A percentile compares a stretch with the other conserved stretches of the same genome.
Evolutionary conservation across 1,140 invertebrate species (phyloP).

Genomic region (Papilio dardanus): DNA sequence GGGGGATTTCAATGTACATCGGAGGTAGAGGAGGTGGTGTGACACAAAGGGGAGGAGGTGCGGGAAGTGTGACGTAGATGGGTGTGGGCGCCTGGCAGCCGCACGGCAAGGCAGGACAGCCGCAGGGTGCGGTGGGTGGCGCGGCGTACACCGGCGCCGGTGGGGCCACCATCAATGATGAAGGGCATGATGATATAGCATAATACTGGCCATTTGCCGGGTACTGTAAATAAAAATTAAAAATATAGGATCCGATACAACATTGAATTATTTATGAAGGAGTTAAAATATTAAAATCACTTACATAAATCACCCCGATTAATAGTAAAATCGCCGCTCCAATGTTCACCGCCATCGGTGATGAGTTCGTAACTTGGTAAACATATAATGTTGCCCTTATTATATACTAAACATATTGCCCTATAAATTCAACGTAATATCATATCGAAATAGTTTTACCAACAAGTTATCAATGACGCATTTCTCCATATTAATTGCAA

Average conservation of each 20-base stretch:
- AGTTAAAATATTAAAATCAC: constrained; percentile 37
- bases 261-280: background rate
- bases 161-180: constrained; percentile 39
- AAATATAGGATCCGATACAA: background rate
- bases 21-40: constrained; percentile 62
- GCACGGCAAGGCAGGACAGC: constrained; percentile 42
- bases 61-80: constrained; percentile 49
- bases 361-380: constrained; percentile 47
- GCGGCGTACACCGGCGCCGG: constrained; percentile 36
- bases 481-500: constrained; percentile 28
- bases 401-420: constrained; percentile 62
- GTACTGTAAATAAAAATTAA: constrained; percentile 49
- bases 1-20: constrained; percentile 57
- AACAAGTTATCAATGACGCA: constrained; percentile 29
- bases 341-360: constrained; percentile 56
- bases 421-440: constrained; percentile 51
- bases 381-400: constrained; percentile 36
- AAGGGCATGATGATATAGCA: constrained; percentile 50
- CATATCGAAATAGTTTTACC: constrained; percentile 38
- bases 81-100: constrained; percentile 55
- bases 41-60: constrained; percentile 49
- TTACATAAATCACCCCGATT: constrained; percentile 57
- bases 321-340: constrained; percentile 50
- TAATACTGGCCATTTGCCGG: constrained; percentile 62
- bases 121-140: constrained; percentile 36